Evolutionary conservation across 1,140 invertebrate species (phyloP).

Genomic region (Coboldia fuscipes): DNA sequence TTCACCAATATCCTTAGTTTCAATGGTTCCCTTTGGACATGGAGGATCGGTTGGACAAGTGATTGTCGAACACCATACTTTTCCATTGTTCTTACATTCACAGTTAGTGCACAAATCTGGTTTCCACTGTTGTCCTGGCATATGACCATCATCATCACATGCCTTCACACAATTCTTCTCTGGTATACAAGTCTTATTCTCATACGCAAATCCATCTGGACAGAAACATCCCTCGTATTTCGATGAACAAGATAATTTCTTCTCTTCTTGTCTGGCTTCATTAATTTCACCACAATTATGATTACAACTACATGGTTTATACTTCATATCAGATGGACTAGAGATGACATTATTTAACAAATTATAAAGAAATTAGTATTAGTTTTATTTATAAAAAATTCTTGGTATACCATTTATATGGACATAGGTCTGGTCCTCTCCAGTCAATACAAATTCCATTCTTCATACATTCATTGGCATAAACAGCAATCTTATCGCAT

Average conservation of each 20-base stretch:
- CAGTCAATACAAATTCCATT: conserved; percentile 48
- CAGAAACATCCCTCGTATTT: conserved; percentile 66
- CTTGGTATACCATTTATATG: conserved; percentile 33
- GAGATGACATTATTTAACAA: neutral
- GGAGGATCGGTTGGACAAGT: too few species aligned
- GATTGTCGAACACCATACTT: conserved; percentile 31
- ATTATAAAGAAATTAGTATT: conserved; percentile 1
- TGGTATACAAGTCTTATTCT: conserved; percentile 20
- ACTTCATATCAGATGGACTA: conserved; percentile 35
- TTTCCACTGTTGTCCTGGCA: conserved; percentile 28
- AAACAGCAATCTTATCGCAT: conserved; percentile 43
- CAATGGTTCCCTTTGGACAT: too few species aligned
- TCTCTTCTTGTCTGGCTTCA: conserved; percentile 10
- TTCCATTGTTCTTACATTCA: conserved; percentile 30
- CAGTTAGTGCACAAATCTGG: conserved; percentile 57
- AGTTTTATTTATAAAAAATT: conserved; percentile 2
- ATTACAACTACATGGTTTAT: conserved; percentile 45
- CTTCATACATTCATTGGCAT: conserved; percentile 44
- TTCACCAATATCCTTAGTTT: conserved; percentile 25
- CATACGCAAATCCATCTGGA: conserved; percentile 35
- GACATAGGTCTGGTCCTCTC: conserved; percentile 37
- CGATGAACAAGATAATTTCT: conserved; percentile 24
- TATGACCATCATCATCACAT: conserved; percentile 20
- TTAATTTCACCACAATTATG: conserved; percentile 38
- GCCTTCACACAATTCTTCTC: conserved; percentile 13